Evolutionary conservation across 2,797 vertebrate species (phyloP).

Genomic region (Distichodus sexfasciatus): DNA sequence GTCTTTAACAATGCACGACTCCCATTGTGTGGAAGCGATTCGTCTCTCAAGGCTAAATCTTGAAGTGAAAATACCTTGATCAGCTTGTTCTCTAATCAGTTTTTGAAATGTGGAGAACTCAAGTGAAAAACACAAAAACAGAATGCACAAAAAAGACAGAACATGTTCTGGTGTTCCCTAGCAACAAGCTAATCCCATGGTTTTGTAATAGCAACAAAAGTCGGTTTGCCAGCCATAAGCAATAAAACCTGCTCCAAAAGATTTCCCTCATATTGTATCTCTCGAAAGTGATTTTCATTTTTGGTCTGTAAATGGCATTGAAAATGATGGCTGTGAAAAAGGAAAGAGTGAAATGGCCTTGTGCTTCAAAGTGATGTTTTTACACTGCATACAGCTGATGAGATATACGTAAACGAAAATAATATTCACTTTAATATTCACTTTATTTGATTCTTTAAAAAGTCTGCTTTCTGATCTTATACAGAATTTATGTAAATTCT

Average conservation of each 20-base stretch:
- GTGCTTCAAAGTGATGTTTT: neutral
- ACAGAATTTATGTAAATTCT: too few relatives aligned
- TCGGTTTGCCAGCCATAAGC: constrained; percentile 7
- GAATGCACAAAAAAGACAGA: constrained; percentile 26
- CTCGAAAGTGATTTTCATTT: neutral
- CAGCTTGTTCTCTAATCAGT: neutral
- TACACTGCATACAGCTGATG: too few relatives aligned
- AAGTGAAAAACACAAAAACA: neutral
- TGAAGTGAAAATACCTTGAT: neutral
- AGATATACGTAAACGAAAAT: too few relatives aligned
- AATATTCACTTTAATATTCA: too few relatives aligned
- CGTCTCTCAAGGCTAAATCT: neutral
- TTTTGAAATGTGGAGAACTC: constrained; percentile 3
- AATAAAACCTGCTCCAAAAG: constrained; percentile 29
- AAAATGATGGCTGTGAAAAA: neutral
- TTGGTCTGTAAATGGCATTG: neutral
- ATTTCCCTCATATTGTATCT: neutral
- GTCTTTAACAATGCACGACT: neutral
- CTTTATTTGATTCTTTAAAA: too few relatives aligned
- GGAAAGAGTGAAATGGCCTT: neutral
- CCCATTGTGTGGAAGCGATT: neutral
- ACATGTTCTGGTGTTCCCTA: constrained; percentile 53
- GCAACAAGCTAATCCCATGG: constrained; percentile 50
- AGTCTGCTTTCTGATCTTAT: too few relatives aligned
- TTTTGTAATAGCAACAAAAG: constrained; percentile 32